Percentiles rank a stretch among this genome's conserved stretches.
Evolutionary conservation across 2,888 invertebrate genomes (phyloP).

Genomic region (Sialis fuliginosa): DNA sequence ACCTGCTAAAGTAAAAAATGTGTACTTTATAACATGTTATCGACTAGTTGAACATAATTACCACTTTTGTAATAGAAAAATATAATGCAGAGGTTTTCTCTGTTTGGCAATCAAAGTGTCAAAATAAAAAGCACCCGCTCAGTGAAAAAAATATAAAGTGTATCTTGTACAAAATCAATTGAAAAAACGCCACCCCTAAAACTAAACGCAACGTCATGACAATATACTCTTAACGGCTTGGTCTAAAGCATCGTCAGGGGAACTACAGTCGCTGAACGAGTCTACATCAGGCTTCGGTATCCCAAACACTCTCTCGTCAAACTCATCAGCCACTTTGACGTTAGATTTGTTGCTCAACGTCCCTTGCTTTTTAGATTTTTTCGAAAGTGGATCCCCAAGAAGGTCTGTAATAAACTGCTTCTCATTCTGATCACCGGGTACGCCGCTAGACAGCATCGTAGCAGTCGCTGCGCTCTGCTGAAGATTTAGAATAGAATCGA

Average conservation of each 20-base stretch:
- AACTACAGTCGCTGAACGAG: slow-evolving; percentile 5
- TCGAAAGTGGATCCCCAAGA: background rate
- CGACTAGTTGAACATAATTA: no score
- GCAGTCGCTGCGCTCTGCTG: slow-evolving; percentile 28
- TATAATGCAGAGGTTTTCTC: no score
- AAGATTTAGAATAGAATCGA: slow-evolving; percentile 59
- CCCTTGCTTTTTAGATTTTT: background rate
- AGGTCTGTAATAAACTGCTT: slow-evolving; percentile 3
- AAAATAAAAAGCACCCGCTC: no score
- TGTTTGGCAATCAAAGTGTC: no score
- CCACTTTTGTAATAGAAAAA: no score
- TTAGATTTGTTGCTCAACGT: background rate
- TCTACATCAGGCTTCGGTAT: slow-evolving; percentile 1
- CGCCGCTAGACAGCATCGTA: background rate
- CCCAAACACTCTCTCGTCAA: background rate
- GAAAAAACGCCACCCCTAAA: background rate
- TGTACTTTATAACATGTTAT: no score
- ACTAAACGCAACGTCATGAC: slow-evolving; percentile 24
- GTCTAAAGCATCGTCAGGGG: slow-evolving; percentile 18
- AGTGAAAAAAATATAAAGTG: no score
- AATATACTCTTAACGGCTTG: slow-evolving; percentile 22
- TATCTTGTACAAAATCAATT: background rate
- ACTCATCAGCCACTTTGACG: background rate
- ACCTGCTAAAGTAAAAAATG: no score
- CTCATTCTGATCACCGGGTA: background rate